A percentile compares a stretch with the other conserved stretches of the same genome.
These are phyloP conservation scores for Oscheius onirici DNA, from an alignment of 2,888 invertebrate species.

Conservation along the genomic window DNA sequence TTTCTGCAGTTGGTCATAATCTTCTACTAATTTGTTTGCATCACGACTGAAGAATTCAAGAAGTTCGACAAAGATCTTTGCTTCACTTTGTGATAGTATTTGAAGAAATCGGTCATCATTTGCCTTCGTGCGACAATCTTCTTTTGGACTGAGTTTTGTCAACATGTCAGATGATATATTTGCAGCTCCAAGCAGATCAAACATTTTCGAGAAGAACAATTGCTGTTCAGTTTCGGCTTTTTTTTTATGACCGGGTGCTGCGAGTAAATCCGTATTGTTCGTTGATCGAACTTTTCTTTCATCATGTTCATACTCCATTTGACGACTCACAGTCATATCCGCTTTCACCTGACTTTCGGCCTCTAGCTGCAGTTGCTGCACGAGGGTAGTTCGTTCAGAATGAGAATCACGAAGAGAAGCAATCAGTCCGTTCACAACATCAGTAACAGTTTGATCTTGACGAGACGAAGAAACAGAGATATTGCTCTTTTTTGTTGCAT, in stretches of 20 bases:
- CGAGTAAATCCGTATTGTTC: not conserved
- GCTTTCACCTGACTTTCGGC: constrained; percentile 10
- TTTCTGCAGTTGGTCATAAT: too few species aligned
- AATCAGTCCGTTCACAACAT: too few species aligned
- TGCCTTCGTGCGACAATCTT: not conserved
- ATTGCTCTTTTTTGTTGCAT: not conserved
- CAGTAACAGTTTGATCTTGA: not conserved
- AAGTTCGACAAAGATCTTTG: not conserved
- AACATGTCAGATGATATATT: not conserved
- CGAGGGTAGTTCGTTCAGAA: not conserved
- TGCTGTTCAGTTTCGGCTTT: not conserved
- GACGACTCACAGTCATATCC: not conserved
- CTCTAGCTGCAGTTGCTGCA: not conserved
- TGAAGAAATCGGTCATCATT: constrained; percentile 6
- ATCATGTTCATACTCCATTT: constrained; percentile 1
- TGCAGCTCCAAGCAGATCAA: not conserved
- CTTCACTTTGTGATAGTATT: not conserved
- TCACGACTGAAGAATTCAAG: not conserved
- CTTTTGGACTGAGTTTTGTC: not conserved
- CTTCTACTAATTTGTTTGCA: not conserved
- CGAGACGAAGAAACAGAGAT: not conserved
- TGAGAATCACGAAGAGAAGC: not conserved
- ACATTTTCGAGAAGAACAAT: not conserved
- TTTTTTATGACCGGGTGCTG: too few species aligned
- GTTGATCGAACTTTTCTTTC: not conserved